These are phyloP conservation scores for Malacoctenus gilli DNA, from an alignment of 2,797 vertebrate genomes.

Conservation along the genomic window DNA sequence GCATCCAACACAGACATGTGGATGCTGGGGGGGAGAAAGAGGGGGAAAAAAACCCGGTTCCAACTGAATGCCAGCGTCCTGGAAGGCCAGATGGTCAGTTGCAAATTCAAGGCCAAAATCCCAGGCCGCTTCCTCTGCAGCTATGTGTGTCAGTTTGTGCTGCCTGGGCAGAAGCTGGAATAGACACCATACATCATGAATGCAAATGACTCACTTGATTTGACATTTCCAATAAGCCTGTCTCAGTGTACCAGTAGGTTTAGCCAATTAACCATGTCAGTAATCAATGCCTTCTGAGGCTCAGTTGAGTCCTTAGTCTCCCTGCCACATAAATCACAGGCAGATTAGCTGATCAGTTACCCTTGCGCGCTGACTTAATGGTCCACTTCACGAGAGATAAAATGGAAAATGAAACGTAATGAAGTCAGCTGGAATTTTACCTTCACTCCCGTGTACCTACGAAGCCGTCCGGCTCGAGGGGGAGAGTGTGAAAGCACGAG, in stretches of 20 bases:
- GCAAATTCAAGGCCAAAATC: constrained; percentile 62
- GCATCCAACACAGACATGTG: constrained; percentile 30
- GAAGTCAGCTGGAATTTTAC: constrained; percentile 74
- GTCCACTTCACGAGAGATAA: constrained; percentile 80
- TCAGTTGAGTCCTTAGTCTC: constrained; percentile 78
- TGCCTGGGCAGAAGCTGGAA: constrained; percentile 76
- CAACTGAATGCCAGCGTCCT: constrained; percentile 29
- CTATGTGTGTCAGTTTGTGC: constrained; percentile 71
- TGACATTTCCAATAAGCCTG: constrained; percentile 86
- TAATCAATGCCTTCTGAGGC: constrained; percentile 82
- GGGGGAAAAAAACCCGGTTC: neutral
- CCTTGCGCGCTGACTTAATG: constrained; percentile 76
- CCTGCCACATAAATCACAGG: constrained; percentile 82
- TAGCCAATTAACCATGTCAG: constrained; percentile 86
- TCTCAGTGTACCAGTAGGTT: constrained; percentile 81
- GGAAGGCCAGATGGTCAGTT: constrained; percentile 74
- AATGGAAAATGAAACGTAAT: constrained; percentile 82
- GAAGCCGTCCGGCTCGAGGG: constrained; percentile 33
- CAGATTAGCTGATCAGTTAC: constrained; percentile 85
- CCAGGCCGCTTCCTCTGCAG: constrained; percentile 49
- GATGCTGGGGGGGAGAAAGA: neutral
- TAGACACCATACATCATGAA: constrained; percentile 82
- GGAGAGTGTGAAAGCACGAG: constrained; percentile 30
- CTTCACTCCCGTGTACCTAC: constrained; percentile 46
- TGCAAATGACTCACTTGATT: constrained; percentile 83